Evolutionary conservation across 2,113 vertebrate genomes (phyloP).

Genomic region (Agapornis roseicollis): DNA sequence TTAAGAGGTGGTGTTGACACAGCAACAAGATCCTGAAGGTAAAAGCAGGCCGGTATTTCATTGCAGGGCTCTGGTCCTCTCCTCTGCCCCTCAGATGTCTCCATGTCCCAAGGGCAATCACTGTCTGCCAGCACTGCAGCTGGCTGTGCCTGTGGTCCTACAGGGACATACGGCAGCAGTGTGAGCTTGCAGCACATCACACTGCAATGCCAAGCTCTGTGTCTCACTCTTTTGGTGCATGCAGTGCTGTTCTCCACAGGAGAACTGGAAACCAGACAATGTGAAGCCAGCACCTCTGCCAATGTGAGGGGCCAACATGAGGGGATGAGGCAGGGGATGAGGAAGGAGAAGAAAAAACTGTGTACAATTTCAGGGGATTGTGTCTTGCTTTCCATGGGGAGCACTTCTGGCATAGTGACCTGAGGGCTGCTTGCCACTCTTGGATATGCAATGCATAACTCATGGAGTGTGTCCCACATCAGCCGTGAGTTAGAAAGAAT

Average conservation of each 20-base stretch:
- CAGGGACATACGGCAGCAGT: accelerated
- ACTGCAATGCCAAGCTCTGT: accelerated
- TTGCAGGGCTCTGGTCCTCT: accelerated
- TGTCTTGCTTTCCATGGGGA: not conserved
- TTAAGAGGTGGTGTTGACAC: accelerated
- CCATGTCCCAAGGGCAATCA: not conserved
- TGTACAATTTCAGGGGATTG: not conserved
- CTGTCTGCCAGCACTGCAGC: accelerated
- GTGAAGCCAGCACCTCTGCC: not conserved
- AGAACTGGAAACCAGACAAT: not conserved
- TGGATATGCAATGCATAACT: accelerated
- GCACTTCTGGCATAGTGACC: not conserved
- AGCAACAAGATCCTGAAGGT: not conserved
- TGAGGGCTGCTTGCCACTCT: accelerated
- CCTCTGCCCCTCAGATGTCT: not conserved
- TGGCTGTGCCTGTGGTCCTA: not conserved
- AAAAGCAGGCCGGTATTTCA: not conserved
- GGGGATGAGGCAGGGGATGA: too few relatives aligned
- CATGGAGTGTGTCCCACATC: accelerated
- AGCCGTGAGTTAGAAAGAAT: not conserved
- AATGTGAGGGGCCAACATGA: too few relatives aligned
- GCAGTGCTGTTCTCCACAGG: accelerated
- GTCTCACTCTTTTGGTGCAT: not conserved
- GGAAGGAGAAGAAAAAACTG: not conserved
- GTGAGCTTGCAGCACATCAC: not conserved